Evolutionary conservation across 2,113 vertebrate species (phyloP).

Genomic region (Diphyllodes magnificus): DNA sequence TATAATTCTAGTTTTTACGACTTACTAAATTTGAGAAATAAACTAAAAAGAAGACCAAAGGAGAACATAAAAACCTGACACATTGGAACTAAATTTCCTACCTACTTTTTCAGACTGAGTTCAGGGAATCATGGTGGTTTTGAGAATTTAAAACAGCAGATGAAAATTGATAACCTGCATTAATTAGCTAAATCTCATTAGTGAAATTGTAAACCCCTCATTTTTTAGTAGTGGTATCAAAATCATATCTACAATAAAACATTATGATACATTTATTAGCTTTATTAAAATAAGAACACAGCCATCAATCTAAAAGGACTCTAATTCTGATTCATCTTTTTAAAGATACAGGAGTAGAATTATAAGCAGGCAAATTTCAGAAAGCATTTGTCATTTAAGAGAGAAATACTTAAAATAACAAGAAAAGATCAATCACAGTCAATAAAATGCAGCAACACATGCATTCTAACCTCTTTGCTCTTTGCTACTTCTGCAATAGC

Average conservation of each 20-base stretch:
- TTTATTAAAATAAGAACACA: neutral
- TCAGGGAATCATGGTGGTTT: neutral
- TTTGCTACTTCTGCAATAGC: conserved; percentile 96
- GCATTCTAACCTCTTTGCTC: conserved; percentile 88
- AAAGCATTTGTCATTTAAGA: neutral
- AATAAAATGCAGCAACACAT: neutral
- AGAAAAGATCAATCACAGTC: neutral
- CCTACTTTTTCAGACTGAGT: neutral
- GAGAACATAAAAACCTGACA: neutral
- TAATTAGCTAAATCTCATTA: neutral
- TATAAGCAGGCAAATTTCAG: neutral
- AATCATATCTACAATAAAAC: neutral
- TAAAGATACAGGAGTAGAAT: neutral
- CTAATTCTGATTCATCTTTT: neutral
- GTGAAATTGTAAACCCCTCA: neutral
- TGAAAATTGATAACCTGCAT: neutral
- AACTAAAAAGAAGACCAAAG: neutral
- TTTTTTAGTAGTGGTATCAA: neutral
- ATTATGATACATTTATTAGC: neutral
- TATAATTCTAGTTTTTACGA: conserved; percentile 15
- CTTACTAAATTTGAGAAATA: neutral
- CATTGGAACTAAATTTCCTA: neutral
- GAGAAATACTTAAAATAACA: neutral
- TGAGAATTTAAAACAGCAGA: neutral
- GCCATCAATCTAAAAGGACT: neutral